Evolutionary conservation across 2,888 invertebrate genomes (phyloP).

Genomic region (Neoaliturus tenellus): DNA sequence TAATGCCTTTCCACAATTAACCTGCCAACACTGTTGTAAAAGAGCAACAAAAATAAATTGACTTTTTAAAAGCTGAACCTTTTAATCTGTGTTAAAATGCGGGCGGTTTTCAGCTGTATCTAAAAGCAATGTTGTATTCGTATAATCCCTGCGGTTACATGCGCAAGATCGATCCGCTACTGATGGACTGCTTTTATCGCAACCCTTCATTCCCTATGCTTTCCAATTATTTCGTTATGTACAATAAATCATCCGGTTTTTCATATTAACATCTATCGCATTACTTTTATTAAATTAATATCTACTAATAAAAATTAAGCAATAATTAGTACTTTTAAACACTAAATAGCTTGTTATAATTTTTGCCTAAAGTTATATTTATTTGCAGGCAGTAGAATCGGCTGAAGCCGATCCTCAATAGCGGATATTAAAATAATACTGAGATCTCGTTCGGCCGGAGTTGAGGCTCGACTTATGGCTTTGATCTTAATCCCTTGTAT

Average conservation of each 20-base stretch:
- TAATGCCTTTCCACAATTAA: too few relatives aligned
- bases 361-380: too few relatives aligned
- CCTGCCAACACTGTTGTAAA: too few relatives aligned
- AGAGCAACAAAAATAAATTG: not conserved
- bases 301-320: too few relatives aligned
- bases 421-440: slow-evolving; percentile 13
- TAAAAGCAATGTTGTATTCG: slow-evolving; percentile 3
- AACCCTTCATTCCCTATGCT: not conserved
- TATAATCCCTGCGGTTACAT: not conserved
- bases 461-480: slow-evolving; percentile 18
- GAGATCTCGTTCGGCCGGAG: slow-evolving; percentile 7
- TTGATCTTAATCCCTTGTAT: slow-evolving; percentile 35
- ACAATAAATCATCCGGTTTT: not conserved
- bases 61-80: not conserved
- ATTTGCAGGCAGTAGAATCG: too few relatives aligned
- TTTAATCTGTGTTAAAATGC: not conserved
- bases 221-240: not conserved
- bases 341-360: too few relatives aligned
- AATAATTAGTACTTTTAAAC: too few relatives aligned
- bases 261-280: too few relatives aligned
- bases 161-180: not conserved
- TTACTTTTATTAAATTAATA: too few relatives aligned
- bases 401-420: not conserved
- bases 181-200: slow-evolving; percentile 5
- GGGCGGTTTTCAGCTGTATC: not conserved